Conservation (phyloP, 2,888 invertebrate species). For the Thecophora atra region DNA sequence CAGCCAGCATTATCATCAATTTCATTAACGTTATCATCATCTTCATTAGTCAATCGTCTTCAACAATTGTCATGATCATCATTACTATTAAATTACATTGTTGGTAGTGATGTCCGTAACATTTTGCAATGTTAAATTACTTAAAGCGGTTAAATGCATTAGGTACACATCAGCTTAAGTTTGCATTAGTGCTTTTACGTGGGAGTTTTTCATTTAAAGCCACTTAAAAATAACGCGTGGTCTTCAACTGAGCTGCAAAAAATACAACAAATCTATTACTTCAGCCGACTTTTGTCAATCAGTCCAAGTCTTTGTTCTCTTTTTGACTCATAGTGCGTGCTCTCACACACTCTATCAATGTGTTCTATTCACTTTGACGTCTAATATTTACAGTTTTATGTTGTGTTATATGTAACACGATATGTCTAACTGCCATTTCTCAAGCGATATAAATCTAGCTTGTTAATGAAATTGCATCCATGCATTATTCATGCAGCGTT, state of each 20-base stretch:
- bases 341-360: constrained; percentile 5
- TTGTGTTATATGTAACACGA: not conserved
- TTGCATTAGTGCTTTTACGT: not conserved
- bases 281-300: constrained; percentile 26
- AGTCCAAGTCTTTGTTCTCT: not conserved
- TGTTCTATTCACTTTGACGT: not conserved
- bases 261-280: constrained; percentile 10
- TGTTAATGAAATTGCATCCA: constrained; percentile 31
- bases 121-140: constrained; percentile 24
- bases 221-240: constrained; percentile 23
- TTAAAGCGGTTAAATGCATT: not conserved
- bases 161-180: too few species aligned
- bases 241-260: constrained; percentile 7
- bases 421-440: constrained; percentile 48
- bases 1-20: not conserved
- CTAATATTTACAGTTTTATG: not conserved
- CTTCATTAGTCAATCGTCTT: not conserved
- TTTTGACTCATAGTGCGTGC: not conserved
- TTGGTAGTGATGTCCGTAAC: constrained; percentile 11
- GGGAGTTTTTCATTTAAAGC: constrained; percentile 28
- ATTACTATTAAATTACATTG: constrained; percentile 16
- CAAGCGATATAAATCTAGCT: constrained; percentile 39
- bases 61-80: not conserved
- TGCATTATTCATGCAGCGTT: constrained; percentile 16
- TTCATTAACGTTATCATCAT: not conserved